Percentiles rank a stretch among this genome's conserved stretches.
phyloP scores from a whole-genome alignment of 2,888 invertebrate genomes.

The Harmothoe impar region DNA sequence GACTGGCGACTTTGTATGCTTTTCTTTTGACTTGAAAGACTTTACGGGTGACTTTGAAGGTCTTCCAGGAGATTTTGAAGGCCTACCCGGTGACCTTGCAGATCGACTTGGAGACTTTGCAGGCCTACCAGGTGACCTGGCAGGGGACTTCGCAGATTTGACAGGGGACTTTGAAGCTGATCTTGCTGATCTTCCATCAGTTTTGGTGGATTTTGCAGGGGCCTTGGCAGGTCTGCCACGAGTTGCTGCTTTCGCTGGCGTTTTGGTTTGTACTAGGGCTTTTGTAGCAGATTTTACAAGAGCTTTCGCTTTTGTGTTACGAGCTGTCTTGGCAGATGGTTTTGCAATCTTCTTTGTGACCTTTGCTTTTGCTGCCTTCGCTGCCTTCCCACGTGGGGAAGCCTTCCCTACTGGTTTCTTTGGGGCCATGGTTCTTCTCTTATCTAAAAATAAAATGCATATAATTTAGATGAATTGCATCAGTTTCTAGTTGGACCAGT shows the following conservation, averaged over 20 bases:
- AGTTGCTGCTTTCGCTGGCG: neutral
- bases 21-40: neutral
- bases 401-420: conserved; percentile 25
- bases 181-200: neutral
- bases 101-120: conserved; percentile 38
- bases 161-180: neutral
- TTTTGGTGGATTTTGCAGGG: neutral
- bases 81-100: neutral
- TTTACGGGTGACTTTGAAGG: conserved; percentile 4
- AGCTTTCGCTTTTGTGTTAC: neutral
- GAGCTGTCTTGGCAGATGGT: neutral
- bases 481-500: too few species aligned
- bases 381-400: neutral
- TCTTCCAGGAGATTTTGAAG: conserved; percentile 19
- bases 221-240: neutral
- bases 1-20: neutral
- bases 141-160: neutral
- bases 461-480: too few species aligned
- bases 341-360: neutral
- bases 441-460: neutral
- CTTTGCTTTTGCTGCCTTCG: neutral
- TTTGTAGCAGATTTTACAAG: conserved; percentile 39
- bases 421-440: neutral
- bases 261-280: neutral
- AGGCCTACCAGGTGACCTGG: neutral